These are phyloP conservation scores for Aphidoletes aphidimyza DNA, from an alignment of 2,888 invertebrate genomes.

Conservation along the genomic window DNA sequence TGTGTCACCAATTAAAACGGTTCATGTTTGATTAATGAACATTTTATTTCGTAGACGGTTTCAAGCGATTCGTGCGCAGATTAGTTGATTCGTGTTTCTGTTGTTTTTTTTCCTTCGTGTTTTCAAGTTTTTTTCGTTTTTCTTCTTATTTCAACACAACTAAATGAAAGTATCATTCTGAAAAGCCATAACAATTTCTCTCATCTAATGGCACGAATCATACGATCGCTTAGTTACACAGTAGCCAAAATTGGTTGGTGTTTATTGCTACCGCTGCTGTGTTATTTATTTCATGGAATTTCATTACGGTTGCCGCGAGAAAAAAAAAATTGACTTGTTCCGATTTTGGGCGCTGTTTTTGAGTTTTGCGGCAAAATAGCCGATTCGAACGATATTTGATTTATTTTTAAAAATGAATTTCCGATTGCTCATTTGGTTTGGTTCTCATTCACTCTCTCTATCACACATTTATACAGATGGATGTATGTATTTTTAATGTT, in stretches of 20 bases:
- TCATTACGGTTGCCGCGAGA: background rate
- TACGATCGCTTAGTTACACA: background rate
- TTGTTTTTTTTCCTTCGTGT: too few relatives aligned
- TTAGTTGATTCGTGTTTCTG: too few relatives aligned
- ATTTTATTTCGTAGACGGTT: too few relatives aligned
- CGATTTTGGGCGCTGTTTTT: background rate
- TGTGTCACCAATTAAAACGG: background rate
- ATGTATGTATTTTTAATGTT: too few relatives aligned
- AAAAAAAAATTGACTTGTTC: too few relatives aligned
- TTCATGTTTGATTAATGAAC: too few relatives aligned
- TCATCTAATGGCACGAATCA: background rate
- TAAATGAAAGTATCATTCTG: too few relatives aligned
- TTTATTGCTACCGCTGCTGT: constrained; percentile 30
- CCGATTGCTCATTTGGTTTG: constrained; percentile 7
- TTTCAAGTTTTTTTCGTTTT: too few relatives aligned
- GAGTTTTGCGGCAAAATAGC: background rate
- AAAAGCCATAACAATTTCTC: background rate
- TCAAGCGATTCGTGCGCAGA: too few relatives aligned
- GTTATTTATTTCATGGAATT: constrained; percentile 27
- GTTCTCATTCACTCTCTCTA: too few relatives aligned
- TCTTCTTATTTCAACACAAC: too few relatives aligned
- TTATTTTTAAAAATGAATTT: constrained; percentile 45
- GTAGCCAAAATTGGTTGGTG: background rate
- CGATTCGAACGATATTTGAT: background rate
- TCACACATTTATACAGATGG: too few relatives aligned